Conservation (phyloP, 1,140 invertebrate genomes). For the Antheraea pernyi region DNA sequence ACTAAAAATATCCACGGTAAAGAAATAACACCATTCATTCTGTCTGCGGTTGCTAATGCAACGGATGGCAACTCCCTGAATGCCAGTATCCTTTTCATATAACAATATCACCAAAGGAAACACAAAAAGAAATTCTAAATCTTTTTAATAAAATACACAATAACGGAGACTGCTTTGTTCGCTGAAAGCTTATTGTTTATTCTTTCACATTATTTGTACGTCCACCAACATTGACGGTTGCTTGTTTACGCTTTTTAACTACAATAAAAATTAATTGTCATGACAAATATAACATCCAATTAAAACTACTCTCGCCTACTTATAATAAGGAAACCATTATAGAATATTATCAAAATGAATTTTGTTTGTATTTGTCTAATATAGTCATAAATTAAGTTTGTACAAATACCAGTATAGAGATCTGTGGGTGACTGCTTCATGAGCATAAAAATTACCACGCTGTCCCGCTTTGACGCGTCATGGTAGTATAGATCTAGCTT, state of each 20-base stretch:
- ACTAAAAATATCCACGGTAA: conserved; percentile 87
- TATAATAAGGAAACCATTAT: conserved; percentile 16
- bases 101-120: not conserved
- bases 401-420: conserved; percentile 24
- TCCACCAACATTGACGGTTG: not conserved
- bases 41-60: conserved; percentile 87
- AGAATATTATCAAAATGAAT: conserved; percentile 31
- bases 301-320: not conserved
- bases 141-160: conserved; percentile 6
- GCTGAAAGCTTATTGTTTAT: not conserved
- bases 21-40: conserved; percentile 95
- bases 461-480: too few species aligned
- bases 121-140: not conserved
- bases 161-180: not conserved
- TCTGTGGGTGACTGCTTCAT: too few species aligned
- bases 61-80: conserved; percentile 90
- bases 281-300: not conserved
- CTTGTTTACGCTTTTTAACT: not conserved
- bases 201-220: not conserved
- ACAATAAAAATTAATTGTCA: not conserved
- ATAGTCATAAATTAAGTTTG: conserved; percentile 43
- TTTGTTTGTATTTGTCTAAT: conserved; percentile 31
- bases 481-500: too few species aligned
- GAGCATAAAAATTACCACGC: too few species aligned
- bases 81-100: conserved; percentile 84